phyloP scores from a whole-genome alignment of 2,888 invertebrate genomes.

The Drosophila lacicola region DNA sequence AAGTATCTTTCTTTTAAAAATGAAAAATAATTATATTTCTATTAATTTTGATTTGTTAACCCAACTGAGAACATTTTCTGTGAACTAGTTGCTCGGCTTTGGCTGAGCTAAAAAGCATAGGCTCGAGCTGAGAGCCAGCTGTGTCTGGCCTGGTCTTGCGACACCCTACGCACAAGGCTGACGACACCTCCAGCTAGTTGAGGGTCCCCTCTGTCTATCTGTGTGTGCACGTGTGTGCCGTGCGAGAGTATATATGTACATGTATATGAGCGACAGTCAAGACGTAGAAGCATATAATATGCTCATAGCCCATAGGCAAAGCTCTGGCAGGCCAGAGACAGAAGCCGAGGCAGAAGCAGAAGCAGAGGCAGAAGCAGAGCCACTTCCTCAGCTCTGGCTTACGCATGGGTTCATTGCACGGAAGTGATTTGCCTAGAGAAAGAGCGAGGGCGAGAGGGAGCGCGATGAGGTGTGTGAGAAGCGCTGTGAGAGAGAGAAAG shows the following conservation, averaged over 20 bases:
- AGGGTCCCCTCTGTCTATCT: conserved; percentile 17
- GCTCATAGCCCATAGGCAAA: conserved; percentile 52
- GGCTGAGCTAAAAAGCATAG: not conserved
- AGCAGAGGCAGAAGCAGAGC: conserved; percentile 42
- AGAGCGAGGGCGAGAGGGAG: conserved; percentile 9
- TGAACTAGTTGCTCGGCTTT: conserved; percentile 13
- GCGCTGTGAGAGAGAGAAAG: not conserved
- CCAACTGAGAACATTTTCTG: not conserved
- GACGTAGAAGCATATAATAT: conserved; percentile 46
- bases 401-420: conserved; percentile 84
- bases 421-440: conserved; percentile 81
- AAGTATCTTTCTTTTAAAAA: too few relatives aligned
- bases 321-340: conserved; percentile 7
- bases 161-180: conserved; percentile 40
- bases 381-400: conserved; percentile 72
- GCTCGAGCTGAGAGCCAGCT: conserved; percentile 12
- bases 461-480: not conserved
- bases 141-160: conserved; percentile 3
- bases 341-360: conserved; percentile 11
- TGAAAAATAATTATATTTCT: too few relatives aligned
- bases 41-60: too few relatives aligned
- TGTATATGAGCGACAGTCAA: conserved; percentile 52
- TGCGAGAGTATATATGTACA: not conserved
- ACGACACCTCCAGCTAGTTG: conserved; percentile 46
- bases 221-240: conserved; percentile 34